Evolutionary conservation across 2,888 invertebrate genomes (phyloP).

Genomic region (Pristionchus entomophagus): DNA sequence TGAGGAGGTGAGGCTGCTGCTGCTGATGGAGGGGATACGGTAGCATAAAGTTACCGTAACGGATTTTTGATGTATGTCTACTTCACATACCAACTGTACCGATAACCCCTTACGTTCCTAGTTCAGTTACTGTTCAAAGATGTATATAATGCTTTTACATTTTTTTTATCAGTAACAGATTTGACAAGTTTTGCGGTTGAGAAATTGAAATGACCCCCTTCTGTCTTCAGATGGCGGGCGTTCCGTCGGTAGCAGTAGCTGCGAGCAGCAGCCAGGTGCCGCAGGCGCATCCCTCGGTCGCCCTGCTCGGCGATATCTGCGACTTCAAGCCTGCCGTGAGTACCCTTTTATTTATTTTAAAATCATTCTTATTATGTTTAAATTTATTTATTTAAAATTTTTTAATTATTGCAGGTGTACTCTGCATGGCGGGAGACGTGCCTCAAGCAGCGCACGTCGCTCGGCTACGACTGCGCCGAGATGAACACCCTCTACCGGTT

Average conservation of each 20-base stretch:
- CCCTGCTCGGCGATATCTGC: conserved; percentile 95
- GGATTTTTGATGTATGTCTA: too few species aligned
- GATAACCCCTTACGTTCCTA: too few species aligned
- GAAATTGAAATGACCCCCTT: too few species aligned
- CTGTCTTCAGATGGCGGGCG: conserved; percentile 51
- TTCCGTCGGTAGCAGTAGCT: conserved; percentile 60
- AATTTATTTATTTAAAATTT: not conserved
- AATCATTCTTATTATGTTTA: too few species aligned
- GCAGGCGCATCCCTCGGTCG: conserved; percentile 89
- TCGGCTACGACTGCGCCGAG: conserved; percentile 95
- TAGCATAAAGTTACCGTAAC: too few species aligned
- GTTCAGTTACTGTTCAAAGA: too few species aligned
- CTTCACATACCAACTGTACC: too few species aligned
- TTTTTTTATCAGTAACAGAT: not conserved
- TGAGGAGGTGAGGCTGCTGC: conserved; percentile 37
- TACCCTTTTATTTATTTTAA: not conserved
- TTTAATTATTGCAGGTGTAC: conserved; percentile 82
- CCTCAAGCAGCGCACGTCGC: conserved; percentile 91
- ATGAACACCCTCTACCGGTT: conserved; percentile 99
- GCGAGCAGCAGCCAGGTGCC: conserved; percentile 62
- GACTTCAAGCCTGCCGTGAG: conserved; percentile 78
- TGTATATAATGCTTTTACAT: too few species aligned
- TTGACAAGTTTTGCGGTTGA: too few species aligned
- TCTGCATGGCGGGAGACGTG: conserved; percentile 95
- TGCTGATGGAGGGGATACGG: too few species aligned